These are phyloP conservation scores for Hyles euphorbiae DNA, from an alignment of 1,140 invertebrate species.

Conservation along the genomic window DNA sequence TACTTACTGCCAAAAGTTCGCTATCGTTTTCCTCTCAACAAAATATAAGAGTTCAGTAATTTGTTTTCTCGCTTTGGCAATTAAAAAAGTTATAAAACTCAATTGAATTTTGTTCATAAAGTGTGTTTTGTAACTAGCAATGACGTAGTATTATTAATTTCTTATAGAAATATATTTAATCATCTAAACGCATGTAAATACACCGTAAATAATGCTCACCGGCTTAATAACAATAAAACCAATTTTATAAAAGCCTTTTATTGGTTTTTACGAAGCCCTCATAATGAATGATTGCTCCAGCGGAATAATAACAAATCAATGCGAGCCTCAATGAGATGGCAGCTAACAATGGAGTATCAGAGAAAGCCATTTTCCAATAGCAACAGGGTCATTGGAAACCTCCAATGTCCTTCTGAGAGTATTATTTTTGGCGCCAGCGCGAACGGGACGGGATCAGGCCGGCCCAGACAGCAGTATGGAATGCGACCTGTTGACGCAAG, in stretches of 20 bases:
- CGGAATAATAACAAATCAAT: slow-evolving; percentile 31
- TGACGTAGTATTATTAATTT: too few species aligned
- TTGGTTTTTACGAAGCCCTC: neutral
- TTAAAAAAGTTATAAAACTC: neutral
- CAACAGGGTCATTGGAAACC: slow-evolving; percentile 55
- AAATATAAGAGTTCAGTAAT: slow-evolving; percentile 18
- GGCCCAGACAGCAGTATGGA: slow-evolving; percentile 47
- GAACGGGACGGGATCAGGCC: slow-evolving; percentile 34
- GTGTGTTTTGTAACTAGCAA: too few species aligned
- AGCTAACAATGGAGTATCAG: slow-evolving; percentile 48
- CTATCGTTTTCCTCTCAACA: slow-evolving; percentile 16
- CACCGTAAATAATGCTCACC: too few species aligned
- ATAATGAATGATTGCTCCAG: neutral
- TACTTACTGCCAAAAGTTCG: slow-evolving; percentile 14
- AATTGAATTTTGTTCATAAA: neutral
- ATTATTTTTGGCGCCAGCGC: slow-evolving; percentile 73
- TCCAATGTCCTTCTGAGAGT: slow-evolving; percentile 57
- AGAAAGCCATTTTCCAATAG: slow-evolving; percentile 65
- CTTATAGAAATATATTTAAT: too few species aligned
- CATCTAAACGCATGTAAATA: too few species aligned
- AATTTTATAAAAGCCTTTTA: too few species aligned
- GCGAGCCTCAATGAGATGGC: slow-evolving; percentile 22
- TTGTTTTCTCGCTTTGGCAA: slow-evolving; percentile 13
- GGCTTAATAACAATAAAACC: too few species aligned
- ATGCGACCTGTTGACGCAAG: slow-evolving; percentile 68